These are phyloP conservation scores for Conchocele bisecta DNA, from an alignment of 2,888 invertebrate genomes.

Conservation along the genomic window DNA sequence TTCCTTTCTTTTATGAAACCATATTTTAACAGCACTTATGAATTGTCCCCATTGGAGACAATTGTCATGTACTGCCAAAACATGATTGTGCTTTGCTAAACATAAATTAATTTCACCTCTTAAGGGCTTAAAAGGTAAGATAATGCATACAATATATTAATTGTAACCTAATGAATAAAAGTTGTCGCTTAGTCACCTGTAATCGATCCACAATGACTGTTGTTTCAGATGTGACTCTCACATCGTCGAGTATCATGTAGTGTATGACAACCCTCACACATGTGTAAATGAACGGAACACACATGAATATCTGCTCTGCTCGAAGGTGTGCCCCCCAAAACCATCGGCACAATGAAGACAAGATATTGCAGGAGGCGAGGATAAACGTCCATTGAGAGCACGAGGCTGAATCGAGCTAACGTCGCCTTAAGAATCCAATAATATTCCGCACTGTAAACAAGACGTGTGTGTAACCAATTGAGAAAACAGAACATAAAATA, in stretches of 20 bases:
- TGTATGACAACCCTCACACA: conserved; percentile 18
- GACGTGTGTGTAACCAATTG: too few relatives aligned
- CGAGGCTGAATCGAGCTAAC: background rate
- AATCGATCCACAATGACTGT: conserved; percentile 5
- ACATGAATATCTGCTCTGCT: conserved; percentile 42
- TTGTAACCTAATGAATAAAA: too few relatives aligned
- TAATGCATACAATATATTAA: too few relatives aligned
- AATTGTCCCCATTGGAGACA: too few relatives aligned
- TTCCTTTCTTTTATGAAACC: too few relatives aligned
- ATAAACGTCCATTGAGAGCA: conserved; percentile 34
- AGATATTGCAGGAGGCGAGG: conserved; percentile 49
- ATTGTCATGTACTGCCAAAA: too few relatives aligned
- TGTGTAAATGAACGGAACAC: conserved; percentile 39
- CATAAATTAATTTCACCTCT: too few relatives aligned
- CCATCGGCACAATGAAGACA: conserved; percentile 35
- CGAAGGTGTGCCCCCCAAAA: conserved; percentile 35
- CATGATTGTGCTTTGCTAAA: too few relatives aligned
- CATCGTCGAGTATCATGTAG: conserved; percentile 10
- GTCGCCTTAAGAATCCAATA: conserved; percentile 10
- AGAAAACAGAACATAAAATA: too few relatives aligned
- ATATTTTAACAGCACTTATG: too few relatives aligned
- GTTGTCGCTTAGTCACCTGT: too few relatives aligned
- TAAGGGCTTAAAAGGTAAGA: too few relatives aligned
- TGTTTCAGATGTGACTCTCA: conserved; percentile 8
- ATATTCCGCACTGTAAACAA: conserved; percentile 30